Conservation (phyloP, 2,797 vertebrate species). For the Halcyon smyrnensis region DNA sequence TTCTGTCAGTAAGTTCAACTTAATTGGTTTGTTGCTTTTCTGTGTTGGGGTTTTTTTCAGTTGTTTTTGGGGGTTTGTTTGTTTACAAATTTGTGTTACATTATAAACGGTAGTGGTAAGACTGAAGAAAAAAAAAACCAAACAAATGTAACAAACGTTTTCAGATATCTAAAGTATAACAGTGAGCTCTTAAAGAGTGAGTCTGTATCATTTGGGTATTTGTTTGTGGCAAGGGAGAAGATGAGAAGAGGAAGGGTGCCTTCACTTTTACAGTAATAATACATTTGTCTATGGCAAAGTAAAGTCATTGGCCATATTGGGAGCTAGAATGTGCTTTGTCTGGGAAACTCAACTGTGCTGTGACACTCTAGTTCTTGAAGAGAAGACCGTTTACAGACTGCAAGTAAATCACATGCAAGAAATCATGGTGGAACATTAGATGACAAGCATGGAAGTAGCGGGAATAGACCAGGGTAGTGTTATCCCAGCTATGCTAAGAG, state of each 20-base stretch:
- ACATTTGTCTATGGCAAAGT: background rate
- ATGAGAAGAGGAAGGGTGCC: background rate
- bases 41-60: rapidly evolving
- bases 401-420: background rate
- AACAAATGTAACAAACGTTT: background rate
- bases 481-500: background rate
- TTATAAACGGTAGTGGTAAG: background rate
- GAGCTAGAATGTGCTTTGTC: background rate
- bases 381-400: background rate
- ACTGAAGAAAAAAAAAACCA: background rate
- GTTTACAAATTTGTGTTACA: background rate
- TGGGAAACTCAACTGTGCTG: background rate
- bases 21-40: background rate
- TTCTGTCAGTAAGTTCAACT: background rate
- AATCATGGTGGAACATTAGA: background rate
- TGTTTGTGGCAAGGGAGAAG: background rate
- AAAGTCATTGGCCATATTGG: background rate
- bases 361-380: background rate
- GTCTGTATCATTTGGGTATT: background rate
- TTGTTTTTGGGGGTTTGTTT: background rate
- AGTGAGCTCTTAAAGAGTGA: background rate
- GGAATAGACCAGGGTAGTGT: background rate
- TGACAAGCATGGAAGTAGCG: background rate
- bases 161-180: background rate
- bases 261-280: background rate